Base-by-base conservation (phyloP, 2,797 vertebrate genomes). In the Chelon labrosus region DNA sequence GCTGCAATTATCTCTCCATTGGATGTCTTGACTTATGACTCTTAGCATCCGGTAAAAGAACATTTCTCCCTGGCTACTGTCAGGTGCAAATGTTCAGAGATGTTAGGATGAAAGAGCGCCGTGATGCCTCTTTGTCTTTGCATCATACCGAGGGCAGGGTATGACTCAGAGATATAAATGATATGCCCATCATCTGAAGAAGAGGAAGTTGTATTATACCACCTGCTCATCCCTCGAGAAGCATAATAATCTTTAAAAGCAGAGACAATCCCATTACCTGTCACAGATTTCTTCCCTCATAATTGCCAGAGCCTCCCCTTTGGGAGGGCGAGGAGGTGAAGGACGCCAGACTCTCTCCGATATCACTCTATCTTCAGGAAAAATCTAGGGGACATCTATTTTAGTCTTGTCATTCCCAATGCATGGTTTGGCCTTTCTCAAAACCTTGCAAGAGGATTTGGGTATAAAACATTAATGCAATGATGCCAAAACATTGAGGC, bases 191-290 rank as follows among this genome's bases (percentile, higher is more conserved):
- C 85, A 85, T 87, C 69, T 65, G 65, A 80, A 85, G 80, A 74
- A 86, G 76, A 89, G 61, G 67, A 80, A 89, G 82, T 78, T 79
- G 77, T 85, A 88, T 89, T 87, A 88, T 83, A 90, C 82, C 79
- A 88, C 79, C 86, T 86, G 89, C 75, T 83, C 80, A 69, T 93
- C 92, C 92, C 92, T 57, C 42, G 90, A 90, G 93, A 89, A 89
- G 84, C 88, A 88, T 91, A 87, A 93, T 90, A 92, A 93, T 92
- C 91, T 92, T 91, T 89, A 91, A 92, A 88, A 91, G 88, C 80
- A 80, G 75, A 88, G 85, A 88, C 91, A 93, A 94, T 92, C 89
- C 90, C 88, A 93, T 94, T 93, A 91, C 84, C 89, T 91, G 86
- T 89, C 89, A 89, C 88, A 87, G 87, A 93, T 90, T 89, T 87